Conservation (phyloP, 2,888 invertebrate genomes). For the Meghimatium bilineatum region DNA sequence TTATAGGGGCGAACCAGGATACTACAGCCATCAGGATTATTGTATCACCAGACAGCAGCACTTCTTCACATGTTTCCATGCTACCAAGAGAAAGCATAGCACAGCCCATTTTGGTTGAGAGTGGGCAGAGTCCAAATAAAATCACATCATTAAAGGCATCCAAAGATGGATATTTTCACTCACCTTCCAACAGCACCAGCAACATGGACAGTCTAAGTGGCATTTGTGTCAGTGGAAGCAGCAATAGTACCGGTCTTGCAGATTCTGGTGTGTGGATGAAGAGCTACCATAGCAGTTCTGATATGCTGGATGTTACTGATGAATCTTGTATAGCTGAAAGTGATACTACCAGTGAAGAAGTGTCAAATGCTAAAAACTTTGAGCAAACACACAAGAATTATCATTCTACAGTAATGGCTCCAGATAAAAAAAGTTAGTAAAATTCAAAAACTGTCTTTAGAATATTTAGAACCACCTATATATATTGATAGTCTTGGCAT, state of each 20-base stretch:
- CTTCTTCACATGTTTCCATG: conserved; percentile 63
- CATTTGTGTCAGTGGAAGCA: background rate
- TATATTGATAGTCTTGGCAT: too few species aligned
- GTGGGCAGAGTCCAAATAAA: background rate
- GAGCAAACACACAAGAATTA: conserved; percentile 71
- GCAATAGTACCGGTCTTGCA: background rate
- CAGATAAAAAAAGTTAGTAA: conserved; percentile 52
- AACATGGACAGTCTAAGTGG: background rate
- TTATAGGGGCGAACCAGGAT: conserved; percentile 50
- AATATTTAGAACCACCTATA: too few species aligned
- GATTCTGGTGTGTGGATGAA: conserved; percentile 49
- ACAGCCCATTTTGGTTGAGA: background rate
- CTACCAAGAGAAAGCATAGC: background rate
- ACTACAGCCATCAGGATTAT: conserved; percentile 65
- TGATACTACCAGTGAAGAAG: conserved; percentile 2
- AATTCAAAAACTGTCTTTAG: background rate
- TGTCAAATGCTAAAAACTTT: conserved; percentile 42
- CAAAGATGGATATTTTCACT: conserved; percentile 24
- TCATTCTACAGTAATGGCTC: conserved; percentile 71
- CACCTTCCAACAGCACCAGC: conserved; percentile 22
- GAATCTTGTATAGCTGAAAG: background rate
- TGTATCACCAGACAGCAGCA: conserved; percentile 64
- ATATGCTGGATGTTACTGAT: conserved; percentile 41
- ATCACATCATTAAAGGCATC: conserved; percentile 1
- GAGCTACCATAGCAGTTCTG: conserved; percentile 46